Evolutionary conservation across 1,140 invertebrate species (phyloP).

Genomic region (Amphibalanus amphitrite): DNA sequence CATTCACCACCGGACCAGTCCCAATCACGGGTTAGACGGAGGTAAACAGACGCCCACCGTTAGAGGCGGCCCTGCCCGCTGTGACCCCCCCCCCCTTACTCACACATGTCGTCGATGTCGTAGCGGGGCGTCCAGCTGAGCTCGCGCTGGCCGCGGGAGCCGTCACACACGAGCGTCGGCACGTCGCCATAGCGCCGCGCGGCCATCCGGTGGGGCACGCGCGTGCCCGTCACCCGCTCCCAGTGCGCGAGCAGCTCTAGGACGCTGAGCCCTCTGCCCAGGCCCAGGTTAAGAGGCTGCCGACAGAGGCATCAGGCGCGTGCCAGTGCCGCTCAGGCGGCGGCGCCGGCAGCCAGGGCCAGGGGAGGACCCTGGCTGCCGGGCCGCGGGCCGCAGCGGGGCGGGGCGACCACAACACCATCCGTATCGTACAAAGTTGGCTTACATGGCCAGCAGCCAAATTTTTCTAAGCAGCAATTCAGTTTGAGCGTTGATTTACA

Average conservation of each 20-base stretch:
- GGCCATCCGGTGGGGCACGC: constrained; percentile 56
- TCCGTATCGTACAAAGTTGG: background rate
- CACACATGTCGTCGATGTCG: constrained; percentile 77
- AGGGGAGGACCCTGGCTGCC: background rate
- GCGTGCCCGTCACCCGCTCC: constrained; percentile 28
- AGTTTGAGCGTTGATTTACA: too few relatives aligned
- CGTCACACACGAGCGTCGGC: constrained; percentile 69
- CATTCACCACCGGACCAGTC: background rate
- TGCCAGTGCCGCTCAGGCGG: background rate
- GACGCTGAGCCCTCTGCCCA: constrained; percentile 15
- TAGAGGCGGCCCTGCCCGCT: background rate
- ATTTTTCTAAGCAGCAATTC: background rate
- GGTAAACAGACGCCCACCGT: background rate
- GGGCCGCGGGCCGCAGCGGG: too few relatives aligned
- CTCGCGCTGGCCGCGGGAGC: constrained; percentile 49
- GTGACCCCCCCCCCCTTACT: constrained; percentile 16
- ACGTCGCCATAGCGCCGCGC: constrained; percentile 67
- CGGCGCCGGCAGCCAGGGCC: background rate
- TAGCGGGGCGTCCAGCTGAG: constrained; percentile 65
- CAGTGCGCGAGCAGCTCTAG: constrained; percentile 13
- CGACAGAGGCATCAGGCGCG: background rate
- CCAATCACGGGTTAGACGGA: constrained; percentile 7
- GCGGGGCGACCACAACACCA: background rate
- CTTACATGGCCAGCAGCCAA: background rate
- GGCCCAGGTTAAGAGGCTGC: constrained; percentile 16